Evolutionary conservation across 23 tunicate species (phyloP).

Genomic region (Botrylloides violaceus): DNA sequence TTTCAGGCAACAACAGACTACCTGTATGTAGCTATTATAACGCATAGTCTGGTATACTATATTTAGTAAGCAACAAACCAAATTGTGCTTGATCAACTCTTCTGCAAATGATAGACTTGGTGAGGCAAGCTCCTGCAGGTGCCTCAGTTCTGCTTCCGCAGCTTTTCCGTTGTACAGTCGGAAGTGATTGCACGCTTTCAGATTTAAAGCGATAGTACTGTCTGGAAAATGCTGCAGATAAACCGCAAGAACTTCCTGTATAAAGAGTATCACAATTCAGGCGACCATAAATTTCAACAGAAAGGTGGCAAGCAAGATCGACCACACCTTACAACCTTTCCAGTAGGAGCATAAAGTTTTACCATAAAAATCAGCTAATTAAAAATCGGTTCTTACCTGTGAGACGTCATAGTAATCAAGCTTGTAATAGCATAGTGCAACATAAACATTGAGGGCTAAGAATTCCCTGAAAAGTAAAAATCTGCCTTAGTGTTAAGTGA

Average conservation of each 20-base stretch:
- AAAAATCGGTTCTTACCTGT: conserved; percentile 75
- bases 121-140: conserved; percentile 60
- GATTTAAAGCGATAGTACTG: conserved; percentile 90
- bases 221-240: conserved; percentile 83
- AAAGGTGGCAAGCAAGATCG: too few relatives aligned
- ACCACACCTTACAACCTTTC: too few relatives aligned
- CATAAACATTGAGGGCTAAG: conserved; percentile 93
- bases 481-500: background rate
- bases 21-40: too few relatives aligned
- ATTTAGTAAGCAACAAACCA: conserved; percentile 67
- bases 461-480: conserved; percentile 57
- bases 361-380: too few relatives aligned
- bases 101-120: conserved; percentile 56
- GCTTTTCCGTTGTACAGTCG: conserved; percentile 94
- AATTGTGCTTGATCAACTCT: conserved; percentile 88
- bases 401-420: conserved; percentile 98
- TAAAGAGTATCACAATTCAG: background rate
- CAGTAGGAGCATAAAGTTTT: too few relatives aligned
- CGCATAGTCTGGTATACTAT: too few relatives aligned
- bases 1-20: too few relatives aligned
- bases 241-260: conserved; percentile 93
- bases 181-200: conserved; percentile 97
- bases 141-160: conserved; percentile 88
- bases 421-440: conserved; percentile 95
- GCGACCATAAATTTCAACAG: background rate